Evolutionary conservation across 2,797 vertebrate species (phyloP), one percentile per base, ranked within the genome.

Genomic region (Denticeps clupeoides): DNA sequence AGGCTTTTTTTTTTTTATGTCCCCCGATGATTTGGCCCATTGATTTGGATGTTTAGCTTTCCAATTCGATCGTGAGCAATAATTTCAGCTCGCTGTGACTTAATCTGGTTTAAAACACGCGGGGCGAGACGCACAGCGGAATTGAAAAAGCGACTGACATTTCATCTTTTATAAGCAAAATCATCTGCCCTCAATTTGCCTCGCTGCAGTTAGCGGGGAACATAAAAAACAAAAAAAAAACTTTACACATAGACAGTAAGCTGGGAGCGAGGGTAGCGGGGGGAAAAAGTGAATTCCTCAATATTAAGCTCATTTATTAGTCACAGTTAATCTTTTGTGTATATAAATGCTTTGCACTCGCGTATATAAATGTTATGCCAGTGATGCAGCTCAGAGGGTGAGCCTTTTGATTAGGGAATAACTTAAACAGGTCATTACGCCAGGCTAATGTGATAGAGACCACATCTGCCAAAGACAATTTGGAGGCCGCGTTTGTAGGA

Each of bases 101-200:
- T 64, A 64, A 64, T 68, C 65, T 64, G 57, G 57, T 58, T 58
- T 67, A 52, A 51, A n/a, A 59, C 58, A 59, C 59, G 62, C 55
- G 60, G 45, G 59, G 49, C 59, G 65, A 55, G 56, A 59, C 35
- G 50, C 51, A 56, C 59, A 59, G 62, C 62, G 59, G 64, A 64
- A 59, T 59, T 55, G 59, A 55, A 64, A n/a, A 58, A 64, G 62
- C 53, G 19, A 53, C 55, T 55, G 55, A 55, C 51, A 47, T 62
- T 61, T 59, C 56, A 62, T 59, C 59, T 62, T 59, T 56, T 41
- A 46, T 59, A 54, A 62, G 53, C 38, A 55, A 64, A 59, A 61
- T 55, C 58, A 64, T 49, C 55, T 58, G 49, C 49, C 49, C 56
- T 60, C 55, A 5, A 37, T 32, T 35, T 40, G 44, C 41, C 29